Evolutionary conservation across 2,113 vertebrate species (phyloP), one percentile per base, ranked within the genome.

Genomic region (Phyllopteryx taeniolatus): DNA sequence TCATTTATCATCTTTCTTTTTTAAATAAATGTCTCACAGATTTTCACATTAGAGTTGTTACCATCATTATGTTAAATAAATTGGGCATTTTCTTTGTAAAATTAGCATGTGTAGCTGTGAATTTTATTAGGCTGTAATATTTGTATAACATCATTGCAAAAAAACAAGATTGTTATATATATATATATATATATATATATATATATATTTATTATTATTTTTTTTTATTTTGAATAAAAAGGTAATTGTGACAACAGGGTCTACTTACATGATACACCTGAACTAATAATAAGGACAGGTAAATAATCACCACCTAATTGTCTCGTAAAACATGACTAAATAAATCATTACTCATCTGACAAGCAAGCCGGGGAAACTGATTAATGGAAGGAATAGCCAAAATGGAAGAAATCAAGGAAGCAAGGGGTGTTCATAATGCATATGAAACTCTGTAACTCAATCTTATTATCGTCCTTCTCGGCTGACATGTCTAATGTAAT

Each of bases 401-500:
- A 82, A 76, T 74, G 31, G 83, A 85, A 79, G 33, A 74, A 75
- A 74, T 68, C 63, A 70, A 68, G 74, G 77, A 77, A 77, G 73
- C 49, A 64, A 72, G 66, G 78, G 70, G 76, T 76, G 77, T 72
- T 79, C 57, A 78, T 87, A 85, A 87, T 87, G 86, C 80, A 86
- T 87, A 86, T 77, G 31, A 88, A 85, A 82, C 83, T 82, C 70
- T 76, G 79, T 72, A 85, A 86, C 86, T 89, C 84, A 83, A 87
- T 90, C 80, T 81, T 87, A 84, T 85, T 85, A 89, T 88, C 86
- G 78, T 69, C 62, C 70, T 33, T 75, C 81, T 82, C 61, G 17
- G 83, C 85, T 71, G 83, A 86, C 88, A 84, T 75, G 84, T 85
- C 84, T 91, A 88, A 91, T 90, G 82, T 75, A 85, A 85, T 90